Conservation (phyloP, 2,888 invertebrate species). For the Noctua janthina region DNA sequence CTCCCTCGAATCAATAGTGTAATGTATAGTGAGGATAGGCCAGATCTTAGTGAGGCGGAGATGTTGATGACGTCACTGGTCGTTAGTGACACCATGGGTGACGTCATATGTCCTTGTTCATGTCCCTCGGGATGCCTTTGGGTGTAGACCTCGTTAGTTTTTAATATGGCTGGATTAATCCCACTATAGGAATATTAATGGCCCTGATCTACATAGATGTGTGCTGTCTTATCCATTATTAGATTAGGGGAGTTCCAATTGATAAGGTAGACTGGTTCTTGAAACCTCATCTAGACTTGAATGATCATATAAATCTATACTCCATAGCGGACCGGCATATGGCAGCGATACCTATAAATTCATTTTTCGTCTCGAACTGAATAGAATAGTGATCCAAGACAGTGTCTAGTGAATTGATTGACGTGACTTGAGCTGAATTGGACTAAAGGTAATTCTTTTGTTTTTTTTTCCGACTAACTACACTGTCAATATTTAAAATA, state of each 20-base stretch:
- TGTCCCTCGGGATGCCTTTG: slow-evolving; percentile 71
- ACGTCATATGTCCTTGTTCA: slow-evolving; percentile 83
- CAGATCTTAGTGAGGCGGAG: slow-evolving; percentile 79
- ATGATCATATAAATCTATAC: slow-evolving; percentile 13
- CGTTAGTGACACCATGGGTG: slow-evolving; percentile 83
- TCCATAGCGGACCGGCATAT: neutral
- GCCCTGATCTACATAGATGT: slow-evolving; percentile 26
- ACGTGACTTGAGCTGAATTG: neutral
- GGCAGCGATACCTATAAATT: neutral
- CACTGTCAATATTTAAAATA: neutral
- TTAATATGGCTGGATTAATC: slow-evolving; percentile 68
- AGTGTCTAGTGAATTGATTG: neutral
- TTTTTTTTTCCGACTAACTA: neutral
- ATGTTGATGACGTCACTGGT: slow-evolving; percentile 86
- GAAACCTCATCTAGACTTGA: slow-evolving; percentile 1
- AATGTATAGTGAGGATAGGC: slow-evolving; percentile 76
- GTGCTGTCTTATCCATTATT: slow-evolving; percentile 38
- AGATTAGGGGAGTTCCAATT: slow-evolving; percentile 56
- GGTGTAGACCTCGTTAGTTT: slow-evolving; percentile 70
- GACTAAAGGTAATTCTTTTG: neutral
- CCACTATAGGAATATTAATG: slow-evolving; percentile 59
- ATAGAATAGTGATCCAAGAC: neutral
- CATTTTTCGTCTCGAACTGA: neutral
- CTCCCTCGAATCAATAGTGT: slow-evolving; percentile 74
- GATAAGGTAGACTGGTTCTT: slow-evolving; percentile 16